Base-by-base conservation (phyloP, 2,888 invertebrate species). In the Bhutanitis thaidina region DNA sequence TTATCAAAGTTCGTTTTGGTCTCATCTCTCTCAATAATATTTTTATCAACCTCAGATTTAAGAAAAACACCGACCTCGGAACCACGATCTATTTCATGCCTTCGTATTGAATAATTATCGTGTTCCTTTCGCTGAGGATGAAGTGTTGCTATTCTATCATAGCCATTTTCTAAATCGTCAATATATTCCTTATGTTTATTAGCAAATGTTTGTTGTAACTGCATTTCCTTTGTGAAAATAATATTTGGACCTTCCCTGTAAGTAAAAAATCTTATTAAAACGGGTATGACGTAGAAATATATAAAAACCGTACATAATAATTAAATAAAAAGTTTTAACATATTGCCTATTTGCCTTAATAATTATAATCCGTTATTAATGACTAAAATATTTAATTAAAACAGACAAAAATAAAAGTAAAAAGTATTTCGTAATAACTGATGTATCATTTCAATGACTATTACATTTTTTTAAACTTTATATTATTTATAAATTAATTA, bases 81-180 rank as follows among this genome's bases (percentile, higher is more conserved):
- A 5, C 94, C 95, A 36, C 95, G 89, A 60, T 95, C 95, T 52
- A 94, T 91, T 82, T 96, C 95, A 67, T 95, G 94, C 50, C 94
- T 90, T 56, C 93, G 86, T 64, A 95, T 90, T 0, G 95, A 95
- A 66, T 95, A 95, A 44, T 93, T 90, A 59, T 94, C 94, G 14
- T 90, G 88, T 51, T 93, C 92, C 64, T 80, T 81, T 60, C 68
- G 72, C 57, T 82, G 78, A 57, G 87, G 80, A 62, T 90, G 85
- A 52, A 90, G 70, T 12, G 89, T 90, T 34, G 89, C 89, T 27
- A 90, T 90, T 62, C 90, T 81, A 45, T 90, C 89, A 55, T 90
- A 90, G 4, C 90, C 90, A 43, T 90, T 91, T 65, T 92, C 92
- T 60, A 92, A 75, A 66, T 90, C 91, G 69, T 92, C 92, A 30